Conservation (phyloP, 2,113 vertebrate genomes). For the Notothenia rossii region DNA sequence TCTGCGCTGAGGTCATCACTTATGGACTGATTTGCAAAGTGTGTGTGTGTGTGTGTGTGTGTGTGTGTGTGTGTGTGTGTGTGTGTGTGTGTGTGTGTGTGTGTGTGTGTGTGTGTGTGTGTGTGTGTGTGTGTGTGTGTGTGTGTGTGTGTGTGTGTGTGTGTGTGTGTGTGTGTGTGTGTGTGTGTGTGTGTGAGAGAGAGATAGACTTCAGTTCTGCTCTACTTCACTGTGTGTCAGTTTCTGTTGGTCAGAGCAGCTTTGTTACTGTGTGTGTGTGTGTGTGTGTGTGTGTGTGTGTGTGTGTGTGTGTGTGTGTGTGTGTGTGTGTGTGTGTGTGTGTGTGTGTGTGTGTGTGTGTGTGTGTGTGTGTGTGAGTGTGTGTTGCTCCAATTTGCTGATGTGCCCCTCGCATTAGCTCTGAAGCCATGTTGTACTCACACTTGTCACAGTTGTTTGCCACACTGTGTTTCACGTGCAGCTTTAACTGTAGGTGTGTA, state of each 20-base stretch:
- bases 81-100: constrained; percentile 30
- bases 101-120: no score
- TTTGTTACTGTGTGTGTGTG: constrained; percentile 32
- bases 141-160: constrained; percentile 18
- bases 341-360: constrained; percentile 14
- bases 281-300: constrained; percentile 23
- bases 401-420: constrained; percentile 18
- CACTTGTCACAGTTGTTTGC: constrained; percentile 46
- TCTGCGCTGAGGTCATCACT: constrained; percentile 29
- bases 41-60: constrained; percentile 30
- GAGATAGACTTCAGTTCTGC: constrained; percentile 43
- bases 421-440: constrained; percentile 36
- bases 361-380: no score
- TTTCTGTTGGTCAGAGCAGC: constrained; percentile 42
- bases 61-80: constrained; percentile 13
- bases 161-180: constrained; percentile 23
- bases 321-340: constrained; percentile 22
- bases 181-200: constrained; percentile 5
- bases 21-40: constrained; percentile 7
- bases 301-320: constrained; percentile 14
- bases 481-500: background rate
- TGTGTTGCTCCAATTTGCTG: no score
- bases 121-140: no score
- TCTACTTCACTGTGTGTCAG: constrained; percentile 63
- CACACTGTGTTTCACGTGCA: constrained; percentile 20